Evolutionary conservation across 2,797 vertebrate genomes (phyloP), one percentile per base, ranked within the genome.

Genomic region (Pagetopsis macropterus): DNA sequence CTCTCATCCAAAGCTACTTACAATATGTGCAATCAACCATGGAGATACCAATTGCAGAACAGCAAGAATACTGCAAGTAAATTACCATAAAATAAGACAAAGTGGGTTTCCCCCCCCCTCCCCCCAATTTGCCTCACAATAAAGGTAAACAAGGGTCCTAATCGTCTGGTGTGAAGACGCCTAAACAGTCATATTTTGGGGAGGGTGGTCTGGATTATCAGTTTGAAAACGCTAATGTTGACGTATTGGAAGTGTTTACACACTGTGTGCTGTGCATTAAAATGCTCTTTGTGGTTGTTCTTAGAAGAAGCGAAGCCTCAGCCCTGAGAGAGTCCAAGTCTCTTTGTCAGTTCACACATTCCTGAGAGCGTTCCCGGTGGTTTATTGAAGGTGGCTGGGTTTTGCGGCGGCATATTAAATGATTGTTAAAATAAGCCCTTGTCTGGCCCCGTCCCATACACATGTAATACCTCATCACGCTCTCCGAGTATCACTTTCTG

Each of bases 351-450:
- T 87, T 90, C 77, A 82, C 81, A 79, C 88, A 90, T 94, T 94
- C 87, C 88, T 89, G 82, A 86, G 59, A 81, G 63, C 75, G 63
- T 76, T 89, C 79, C 90, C 77, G 14, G 74, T 48, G 77, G 78
- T 91, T 90, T 89, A 83, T 81, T 86, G 71, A 88, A 88, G 88
- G 86, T 86, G 83, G 84, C 82, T 81, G 70, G 66, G 65, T 83
- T 84, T 84, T 58, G 81, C 45, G 79, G 90, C 72, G 75, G 85
- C 79, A 77, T 86, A 91, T 92, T 85, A 89, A 89, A 80, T 76
- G 79, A 89, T 90, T 84, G 85, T 88, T 91, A 69, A 93, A 90
- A 92, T 87, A 87, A 92, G 78, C 86, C 27, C 62, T 48, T 1
- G 56, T 78, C 85, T 86, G 86, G 84, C 75, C 51, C 6, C 2